phyloP scores from a whole-genome alignment of 1,140 invertebrate genomes.

The Drosophila pachea region DNA sequence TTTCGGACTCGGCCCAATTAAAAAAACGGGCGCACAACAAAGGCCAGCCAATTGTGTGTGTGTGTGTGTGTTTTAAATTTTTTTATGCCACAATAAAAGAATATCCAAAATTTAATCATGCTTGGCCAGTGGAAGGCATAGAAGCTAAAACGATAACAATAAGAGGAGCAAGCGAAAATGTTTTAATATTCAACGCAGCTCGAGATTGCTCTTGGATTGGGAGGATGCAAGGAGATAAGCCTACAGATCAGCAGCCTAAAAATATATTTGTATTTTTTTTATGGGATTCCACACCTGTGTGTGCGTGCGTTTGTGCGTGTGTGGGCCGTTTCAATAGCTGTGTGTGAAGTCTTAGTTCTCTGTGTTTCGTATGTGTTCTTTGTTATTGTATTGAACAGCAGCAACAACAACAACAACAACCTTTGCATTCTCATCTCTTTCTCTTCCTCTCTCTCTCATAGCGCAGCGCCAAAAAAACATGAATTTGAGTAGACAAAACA shows the following conservation, averaged over 20 bases:
- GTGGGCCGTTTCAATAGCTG: neutral
- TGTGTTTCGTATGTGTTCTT: conserved; percentile 24
- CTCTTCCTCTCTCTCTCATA: neutral
- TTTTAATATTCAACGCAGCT: too few relatives aligned
- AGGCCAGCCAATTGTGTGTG: conserved; percentile 73
- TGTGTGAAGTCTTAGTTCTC: conserved; percentile 12
- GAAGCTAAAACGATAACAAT: conserved; percentile 13
- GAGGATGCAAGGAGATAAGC: too few relatives aligned
- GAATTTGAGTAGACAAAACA: neutral
- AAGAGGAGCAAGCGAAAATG: conserved; percentile 6
- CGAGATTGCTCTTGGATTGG: too few relatives aligned
- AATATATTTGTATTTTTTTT: conserved; percentile 10
- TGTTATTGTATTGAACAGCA: conserved; percentile 5
- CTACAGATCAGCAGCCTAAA: too few relatives aligned
- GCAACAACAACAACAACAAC: conserved; percentile 19
- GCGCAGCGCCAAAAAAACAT: neutral
- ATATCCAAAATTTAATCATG: conserved; percentile 71
- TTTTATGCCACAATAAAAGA: conserved; percentile 46
- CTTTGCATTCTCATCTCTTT: neutral
- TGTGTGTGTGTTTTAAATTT: too few relatives aligned
- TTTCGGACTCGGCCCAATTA: conserved; percentile 54
- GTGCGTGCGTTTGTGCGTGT: conserved; percentile 21
- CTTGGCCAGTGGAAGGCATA: conserved; percentile 33
- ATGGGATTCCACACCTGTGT: neutral
- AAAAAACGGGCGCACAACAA: conserved; percentile 58